phyloP scores from a whole-genome alignment of 2,888 invertebrate genomes.

The Chaitophorus viminalis region DNA sequence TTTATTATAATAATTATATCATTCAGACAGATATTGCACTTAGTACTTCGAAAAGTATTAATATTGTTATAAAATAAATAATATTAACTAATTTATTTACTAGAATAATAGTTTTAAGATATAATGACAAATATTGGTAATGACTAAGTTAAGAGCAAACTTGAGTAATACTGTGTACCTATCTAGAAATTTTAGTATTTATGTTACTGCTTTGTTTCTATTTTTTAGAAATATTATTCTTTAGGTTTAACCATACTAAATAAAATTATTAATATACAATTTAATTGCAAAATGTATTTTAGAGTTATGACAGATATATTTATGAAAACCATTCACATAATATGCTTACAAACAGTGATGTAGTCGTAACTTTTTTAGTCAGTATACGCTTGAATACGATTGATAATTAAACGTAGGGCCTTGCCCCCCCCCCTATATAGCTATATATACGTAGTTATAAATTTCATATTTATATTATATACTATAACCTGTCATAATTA shows the following conservation, averaged over 20 bases:
- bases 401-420: too few relatives aligned
- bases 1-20: neutral
- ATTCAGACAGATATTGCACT: slow-evolving; percentile 1
- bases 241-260: neutral
- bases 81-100: neutral
- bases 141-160: neutral
- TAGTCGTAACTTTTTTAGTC: too few relatives aligned
- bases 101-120: too few relatives aligned
- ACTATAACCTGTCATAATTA: too few relatives aligned
- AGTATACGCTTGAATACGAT: too few relatives aligned
- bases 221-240: neutral
- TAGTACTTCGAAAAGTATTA: neutral
- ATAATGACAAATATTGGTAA: neutral
- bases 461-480: too few relatives aligned
- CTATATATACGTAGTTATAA: too few relatives aligned
- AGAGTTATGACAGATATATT: neutral
- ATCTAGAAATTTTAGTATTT: neutral
- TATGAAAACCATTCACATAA: neutral
- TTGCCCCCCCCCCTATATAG: too few relatives aligned
- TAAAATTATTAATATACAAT: neutral
- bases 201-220: too few relatives aligned
- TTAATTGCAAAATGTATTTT: slow-evolving; percentile 1
- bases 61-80: neutral
- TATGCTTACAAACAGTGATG: too few relatives aligned
- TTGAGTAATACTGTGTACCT: neutral